Conservation (phyloP, 2,797 vertebrate species). For the Poecilia velifera region DNA sequence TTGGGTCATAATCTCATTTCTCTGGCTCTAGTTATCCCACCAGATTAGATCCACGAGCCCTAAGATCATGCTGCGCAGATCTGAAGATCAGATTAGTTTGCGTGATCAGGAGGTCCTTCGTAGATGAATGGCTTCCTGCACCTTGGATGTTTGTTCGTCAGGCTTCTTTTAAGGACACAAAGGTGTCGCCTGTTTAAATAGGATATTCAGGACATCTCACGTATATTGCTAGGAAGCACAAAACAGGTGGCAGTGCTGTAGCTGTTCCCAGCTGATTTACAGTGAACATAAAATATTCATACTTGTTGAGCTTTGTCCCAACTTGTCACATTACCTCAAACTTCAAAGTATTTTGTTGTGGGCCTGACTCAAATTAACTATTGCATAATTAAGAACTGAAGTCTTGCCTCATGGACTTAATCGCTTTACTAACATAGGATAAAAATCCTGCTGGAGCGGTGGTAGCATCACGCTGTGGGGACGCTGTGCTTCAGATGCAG, state of each 20-base stretch:
- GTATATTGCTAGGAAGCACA: slow-evolving; percentile 1
- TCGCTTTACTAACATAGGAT: background rate
- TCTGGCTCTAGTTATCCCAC: slow-evolving; percentile 68
- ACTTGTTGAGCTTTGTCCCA: background rate
- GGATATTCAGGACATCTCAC: background rate
- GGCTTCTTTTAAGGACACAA: slow-evolving; percentile 25
- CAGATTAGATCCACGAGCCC: slow-evolving; percentile 66
- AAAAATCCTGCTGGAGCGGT: background rate
- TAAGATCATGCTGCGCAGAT: slow-evolving; percentile 62
- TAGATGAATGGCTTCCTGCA: slow-evolving; percentile 14
- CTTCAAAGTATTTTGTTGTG: background rate
- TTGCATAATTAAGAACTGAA: background rate
- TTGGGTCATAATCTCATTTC: slow-evolving; percentile 59
- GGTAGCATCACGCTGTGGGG: background rate
- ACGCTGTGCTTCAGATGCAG: background rate
- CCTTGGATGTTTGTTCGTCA: slow-evolving; percentile 26
- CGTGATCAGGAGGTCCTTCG: slow-evolving; percentile 37
- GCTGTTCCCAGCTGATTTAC: background rate
- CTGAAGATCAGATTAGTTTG: slow-evolving; percentile 54
- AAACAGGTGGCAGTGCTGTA: background rate
- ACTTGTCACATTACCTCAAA: background rate
- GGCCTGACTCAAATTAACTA: background rate
- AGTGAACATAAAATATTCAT: background rate
- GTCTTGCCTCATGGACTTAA: background rate
- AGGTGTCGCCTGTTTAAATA: background rate